Percentiles rank a stretch among this genome's conserved stretches.
These are phyloP conservation scores for Simalia tracyae DNA, from an alignment of 2,797 vertebrate genomes.

Conservation along the genomic window DNA sequence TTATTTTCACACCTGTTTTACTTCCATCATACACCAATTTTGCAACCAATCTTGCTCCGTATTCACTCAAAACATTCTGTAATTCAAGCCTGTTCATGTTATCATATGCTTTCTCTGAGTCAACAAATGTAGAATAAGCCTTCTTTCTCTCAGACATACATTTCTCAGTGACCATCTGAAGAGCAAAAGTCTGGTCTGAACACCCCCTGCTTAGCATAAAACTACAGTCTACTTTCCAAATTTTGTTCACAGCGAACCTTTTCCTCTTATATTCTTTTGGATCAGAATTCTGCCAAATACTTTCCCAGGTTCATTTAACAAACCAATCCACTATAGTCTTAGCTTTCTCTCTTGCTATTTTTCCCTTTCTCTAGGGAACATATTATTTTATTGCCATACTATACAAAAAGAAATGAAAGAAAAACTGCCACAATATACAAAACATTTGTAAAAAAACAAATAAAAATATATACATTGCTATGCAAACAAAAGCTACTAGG, in stretches of 20 bases:
- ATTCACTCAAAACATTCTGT: too few relatives aligned
- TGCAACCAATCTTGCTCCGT: too few relatives aligned
- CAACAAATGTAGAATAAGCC: neutral
- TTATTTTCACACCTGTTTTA: too few relatives aligned
- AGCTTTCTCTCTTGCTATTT: neutral
- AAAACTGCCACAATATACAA: neutral
- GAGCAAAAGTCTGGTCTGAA: neutral
- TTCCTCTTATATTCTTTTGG: neutral
- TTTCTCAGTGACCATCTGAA: neutral
- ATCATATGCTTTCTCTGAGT: too few relatives aligned
- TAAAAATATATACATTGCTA: neutral
- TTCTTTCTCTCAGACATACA: neutral
- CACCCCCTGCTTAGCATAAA: neutral
- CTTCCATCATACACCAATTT: too few relatives aligned
- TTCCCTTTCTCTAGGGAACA: neutral
- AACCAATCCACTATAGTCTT: neutral
- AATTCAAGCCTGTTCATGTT: too few relatives aligned
- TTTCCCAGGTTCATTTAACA: neutral
- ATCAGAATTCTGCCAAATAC: neutral
- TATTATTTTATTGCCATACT: neutral
- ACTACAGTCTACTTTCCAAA: neutral
- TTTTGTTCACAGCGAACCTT: neutral
- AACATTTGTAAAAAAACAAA: neutral
- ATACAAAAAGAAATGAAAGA: neutral
- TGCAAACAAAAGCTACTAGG: neutral